Evolutionary conservation across 2,113 vertebrate genomes (phyloP), one percentile per base, ranked within the genome.

Genomic region (Callipepla squamata): DNA sequence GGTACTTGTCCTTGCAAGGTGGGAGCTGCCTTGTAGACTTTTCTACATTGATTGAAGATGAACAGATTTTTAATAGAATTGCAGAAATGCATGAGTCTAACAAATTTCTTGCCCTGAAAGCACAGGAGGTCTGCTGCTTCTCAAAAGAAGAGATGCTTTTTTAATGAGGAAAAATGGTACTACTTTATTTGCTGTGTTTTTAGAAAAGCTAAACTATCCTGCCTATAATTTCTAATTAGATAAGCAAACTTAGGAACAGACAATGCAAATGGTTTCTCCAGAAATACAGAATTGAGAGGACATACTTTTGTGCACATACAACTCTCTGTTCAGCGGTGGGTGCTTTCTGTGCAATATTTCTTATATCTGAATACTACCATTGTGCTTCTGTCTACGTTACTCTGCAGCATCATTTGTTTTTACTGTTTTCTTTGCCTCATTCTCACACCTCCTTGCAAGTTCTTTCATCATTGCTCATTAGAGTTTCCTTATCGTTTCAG

Each of bases 141-240:
- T 85, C 61, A 48, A 47, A 83, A 70, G 47, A 76, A 94, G 78
- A 73, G 3, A 28, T 16, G 14, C 2, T 61, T 17, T 88, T 90
- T 88, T 96, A 94, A 93, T 88, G 65, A 86, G 61, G 51, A 92
- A 93, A 94, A 94, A 80, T 87, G 3, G 45, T 70, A 36, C 23
- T 62, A 26, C 38, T 89, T n/a, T 32, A 58, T 34, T 51, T 30
- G 9, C 21, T 19, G 69, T 66, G 32, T 74, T 85, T 92, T 95
- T 34, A 59, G 68, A 88, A 83, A 86, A 6, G 11, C 32, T 78
- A 36, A 77, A 58, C 30, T 84, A 48, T 86, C 38, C 74, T 23
- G 28, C 28, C 47, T 80, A 55, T 93, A 85, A 78, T 88, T 94
- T 90, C 83, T 92, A 78, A 90, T 81, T 81, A 93, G 61, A 77